phyloP scores from a whole-genome alignment of 1,140 invertebrate genomes.

The Metaphire vulgaris region DNA sequence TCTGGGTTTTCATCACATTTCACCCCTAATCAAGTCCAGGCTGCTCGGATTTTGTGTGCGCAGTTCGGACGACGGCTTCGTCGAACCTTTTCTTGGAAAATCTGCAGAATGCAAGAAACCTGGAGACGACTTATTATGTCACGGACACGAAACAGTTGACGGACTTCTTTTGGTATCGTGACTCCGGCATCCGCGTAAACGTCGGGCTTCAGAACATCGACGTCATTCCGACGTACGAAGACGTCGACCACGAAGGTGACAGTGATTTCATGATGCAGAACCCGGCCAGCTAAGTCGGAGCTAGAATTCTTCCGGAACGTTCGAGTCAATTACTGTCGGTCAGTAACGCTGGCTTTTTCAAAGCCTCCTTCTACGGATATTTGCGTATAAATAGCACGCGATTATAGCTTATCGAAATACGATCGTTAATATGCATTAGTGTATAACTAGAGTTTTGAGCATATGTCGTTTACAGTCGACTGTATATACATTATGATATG shows the following conservation, averaged over 20 bases:
- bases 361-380: no score
- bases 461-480: no score
- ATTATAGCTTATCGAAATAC: no score
- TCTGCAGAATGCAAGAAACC: background rate
- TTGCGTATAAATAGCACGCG: no score
- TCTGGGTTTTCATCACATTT: no score
- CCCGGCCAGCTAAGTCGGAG: background rate
- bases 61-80: no score
- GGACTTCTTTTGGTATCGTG: conserved; percentile 39
- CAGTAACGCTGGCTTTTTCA: no score
- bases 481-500: no score
- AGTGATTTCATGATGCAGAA: conserved; percentile 26
- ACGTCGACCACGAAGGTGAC: conserved; percentile 35
- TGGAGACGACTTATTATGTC: conserved; percentile 19
- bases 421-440: no score
- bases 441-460: no score
- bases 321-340: background rate
- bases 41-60: no score
- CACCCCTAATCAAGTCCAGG: no score
- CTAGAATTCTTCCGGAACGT: background rate
- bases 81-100: conserved; percentile 13
- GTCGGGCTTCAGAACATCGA: conserved; percentile 38
- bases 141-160: conserved; percentile 39
- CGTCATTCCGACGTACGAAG: conserved; percentile 40
- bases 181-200: conserved; percentile 35